Conservation (phyloP, 1,140 invertebrate species). For the Drosophila hydei region DNA sequence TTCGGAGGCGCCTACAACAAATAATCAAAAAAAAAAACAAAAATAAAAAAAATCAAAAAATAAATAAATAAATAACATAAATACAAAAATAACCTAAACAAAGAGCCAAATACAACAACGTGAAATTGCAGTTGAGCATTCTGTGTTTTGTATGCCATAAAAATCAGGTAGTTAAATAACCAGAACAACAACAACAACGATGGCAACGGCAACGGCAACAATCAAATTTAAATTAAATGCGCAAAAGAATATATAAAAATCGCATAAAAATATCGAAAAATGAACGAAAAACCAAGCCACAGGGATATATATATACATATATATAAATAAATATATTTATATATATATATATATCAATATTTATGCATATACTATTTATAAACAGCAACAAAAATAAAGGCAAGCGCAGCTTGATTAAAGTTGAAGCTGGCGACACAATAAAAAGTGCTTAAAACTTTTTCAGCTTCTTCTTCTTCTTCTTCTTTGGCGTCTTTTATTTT, state of each 20-base stretch:
- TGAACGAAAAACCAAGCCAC: constrained; percentile 11
- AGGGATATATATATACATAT: not conserved
- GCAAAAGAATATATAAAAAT: constrained; percentile 66
- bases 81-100: constrained; percentile 20
- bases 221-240: constrained; percentile 61
- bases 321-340: not conserved
- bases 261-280: constrained; percentile 37
- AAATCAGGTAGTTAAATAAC: constrained; percentile 59
- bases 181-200: constrained; percentile 23
- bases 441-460: constrained; percentile 57
- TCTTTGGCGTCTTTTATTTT: constrained; percentile 25
- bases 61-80: not conserved
- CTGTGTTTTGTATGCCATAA: constrained; percentile 52
- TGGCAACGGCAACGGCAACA: constrained; percentile 8
- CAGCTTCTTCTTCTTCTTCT: not conserved
- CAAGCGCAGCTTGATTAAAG: constrained; percentile 57
- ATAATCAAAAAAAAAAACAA: constrained; percentile 11
- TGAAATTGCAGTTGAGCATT: constrained; percentile 32
- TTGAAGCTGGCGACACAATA: constrained; percentile 63
- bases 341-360: not conserved
- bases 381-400: constrained; percentile 9
- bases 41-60: constrained; percentile 4
- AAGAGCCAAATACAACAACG: constrained; percentile 3
- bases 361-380: not conserved
- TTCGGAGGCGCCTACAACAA: constrained; percentile 37